A percentile compares a stretch with the other conserved stretches of the same genome.
Conservation (phyloP, 2,888 invertebrate species). For the Caenorhabditis becei region DNA sequence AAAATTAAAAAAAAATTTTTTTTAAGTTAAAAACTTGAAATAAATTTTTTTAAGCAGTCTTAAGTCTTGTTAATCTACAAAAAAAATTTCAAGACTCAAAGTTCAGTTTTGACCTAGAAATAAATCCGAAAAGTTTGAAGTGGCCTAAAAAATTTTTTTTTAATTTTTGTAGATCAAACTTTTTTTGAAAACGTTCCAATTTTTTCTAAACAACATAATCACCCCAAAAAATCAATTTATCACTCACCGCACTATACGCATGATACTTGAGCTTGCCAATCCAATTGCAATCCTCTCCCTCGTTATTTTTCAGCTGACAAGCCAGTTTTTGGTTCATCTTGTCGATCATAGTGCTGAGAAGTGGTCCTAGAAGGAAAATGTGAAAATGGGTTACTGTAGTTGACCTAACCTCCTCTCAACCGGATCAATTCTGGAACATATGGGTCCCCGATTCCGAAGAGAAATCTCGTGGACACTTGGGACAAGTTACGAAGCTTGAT, state of each 20-base stretch:
- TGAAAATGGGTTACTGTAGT: neutral
- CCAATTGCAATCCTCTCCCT: constrained; percentile 69
- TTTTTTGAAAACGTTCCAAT: too few species aligned
- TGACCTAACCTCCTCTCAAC: constrained; percentile 63
- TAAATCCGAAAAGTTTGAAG: too few species aligned
- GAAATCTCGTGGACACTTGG: constrained; percentile 70
- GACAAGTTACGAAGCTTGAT: constrained; percentile 71
- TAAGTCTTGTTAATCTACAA: too few species aligned
- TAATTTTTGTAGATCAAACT: too few species aligned
- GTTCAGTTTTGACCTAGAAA: too few species aligned
- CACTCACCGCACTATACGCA: constrained; percentile 78
- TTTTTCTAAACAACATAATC: too few species aligned
- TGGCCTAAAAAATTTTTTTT: too few species aligned
- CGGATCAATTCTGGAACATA: constrained; percentile 73
- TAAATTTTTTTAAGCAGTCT: too few species aligned
- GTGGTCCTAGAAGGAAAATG: constrained; percentile 29
- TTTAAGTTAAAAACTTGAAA: too few species aligned
- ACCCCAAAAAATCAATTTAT: neutral
- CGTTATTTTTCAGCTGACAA: constrained; percentile 58
- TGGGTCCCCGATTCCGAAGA: constrained; percentile 73
- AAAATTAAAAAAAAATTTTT: too few species aligned
- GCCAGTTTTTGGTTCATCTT: constrained; percentile 63
- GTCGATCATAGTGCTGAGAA: constrained; percentile 62
- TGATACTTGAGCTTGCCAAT: constrained; percentile 75
- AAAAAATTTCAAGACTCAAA: too few species aligned